These are phyloP conservation scores for Propsilocerus akamusi DNA, from an alignment of 1,140 invertebrate genomes.

Conservation along the genomic window DNA sequence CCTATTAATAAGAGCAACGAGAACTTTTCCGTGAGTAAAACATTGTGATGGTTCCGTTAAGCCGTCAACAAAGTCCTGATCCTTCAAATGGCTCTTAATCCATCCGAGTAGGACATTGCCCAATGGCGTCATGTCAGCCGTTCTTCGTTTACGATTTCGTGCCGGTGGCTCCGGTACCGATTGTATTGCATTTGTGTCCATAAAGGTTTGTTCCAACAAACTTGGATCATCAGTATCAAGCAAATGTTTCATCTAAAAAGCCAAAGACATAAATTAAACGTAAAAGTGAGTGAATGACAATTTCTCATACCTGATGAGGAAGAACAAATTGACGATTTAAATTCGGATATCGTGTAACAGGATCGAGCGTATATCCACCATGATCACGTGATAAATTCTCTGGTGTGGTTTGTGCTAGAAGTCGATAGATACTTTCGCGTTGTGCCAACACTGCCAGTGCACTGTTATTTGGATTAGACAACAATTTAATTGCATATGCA, in stretches of 20 bases:
- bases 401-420: conserved; percentile 82
- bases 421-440: conserved; percentile 75
- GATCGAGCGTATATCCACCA: conserved; percentile 75
- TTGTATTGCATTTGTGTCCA: conserved; percentile 23
- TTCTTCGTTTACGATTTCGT: conserved; percentile 16
- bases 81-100: conserved; percentile 17
- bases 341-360: conserved; percentile 57
- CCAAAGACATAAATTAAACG: background rate
- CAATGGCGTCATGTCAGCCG: conserved; percentile 17
- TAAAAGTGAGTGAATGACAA: background rate
- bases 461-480: conserved; percentile 46
- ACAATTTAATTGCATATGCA: conserved; percentile 82
- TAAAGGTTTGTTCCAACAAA: conserved; percentile 30
- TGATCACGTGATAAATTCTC: conserved; percentile 87
- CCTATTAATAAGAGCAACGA: conserved; percentile 21
- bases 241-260: conserved; percentile 37
- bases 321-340: conserved; percentile 30
- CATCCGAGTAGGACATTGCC: conserved; percentile 16
- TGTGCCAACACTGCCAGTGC: conserved; percentile 78
- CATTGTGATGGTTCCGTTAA: conserved; percentile 20
- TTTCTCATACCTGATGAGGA: background rate
- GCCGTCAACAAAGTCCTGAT: conserved; percentile 15
- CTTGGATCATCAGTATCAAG: conserved; percentile 41
- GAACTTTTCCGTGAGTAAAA: conserved; percentile 20
- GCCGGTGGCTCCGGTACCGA: conserved; percentile 15